These are phyloP conservation scores for Micropoecilia bifurca DNA, from an alignment of 2,797 vertebrate genomes.

Conservation along the genomic window DNA sequence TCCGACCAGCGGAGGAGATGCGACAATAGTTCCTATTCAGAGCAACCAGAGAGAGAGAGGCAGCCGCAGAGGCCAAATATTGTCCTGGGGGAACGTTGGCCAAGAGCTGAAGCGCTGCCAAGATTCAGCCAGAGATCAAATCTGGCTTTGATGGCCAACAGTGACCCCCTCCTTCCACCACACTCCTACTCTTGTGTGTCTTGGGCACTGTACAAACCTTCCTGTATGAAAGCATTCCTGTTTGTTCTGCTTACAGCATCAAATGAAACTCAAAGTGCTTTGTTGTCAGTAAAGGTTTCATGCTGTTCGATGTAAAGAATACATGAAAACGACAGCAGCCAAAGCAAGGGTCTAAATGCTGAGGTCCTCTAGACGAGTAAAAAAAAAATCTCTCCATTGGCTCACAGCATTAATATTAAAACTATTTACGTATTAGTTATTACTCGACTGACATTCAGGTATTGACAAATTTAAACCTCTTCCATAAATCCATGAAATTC, in stretches of 20 bases:
- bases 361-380: neutral
- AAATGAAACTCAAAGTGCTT: constrained; percentile 11
- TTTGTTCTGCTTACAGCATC: constrained; percentile 39
- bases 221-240: constrained; percentile 65
- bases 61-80: constrained; percentile 72
- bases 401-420: neutral
- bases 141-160: constrained; percentile 67
- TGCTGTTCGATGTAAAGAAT: neutral
- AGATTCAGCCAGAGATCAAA: constrained; percentile 70
- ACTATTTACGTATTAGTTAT: neutral
- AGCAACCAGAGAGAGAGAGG: constrained; percentile 46
- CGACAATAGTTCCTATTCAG: constrained; percentile 79
- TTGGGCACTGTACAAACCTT: constrained; percentile 55
- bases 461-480: neutral
- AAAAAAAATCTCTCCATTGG: neutral
- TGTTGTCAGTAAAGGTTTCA: neutral
- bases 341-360: neutral
- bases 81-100: constrained; percentile 73
- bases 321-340: neutral
- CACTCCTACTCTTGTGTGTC: constrained; percentile 39
- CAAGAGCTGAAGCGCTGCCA: constrained; percentile 67
- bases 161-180: constrained; percentile 48
- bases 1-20: constrained; percentile 55
- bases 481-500: no score
- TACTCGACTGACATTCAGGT: neutral